Evolutionary conservation across 2,888 invertebrate genomes (phyloP).

Genomic region (Cephus nigrinus): DNA sequence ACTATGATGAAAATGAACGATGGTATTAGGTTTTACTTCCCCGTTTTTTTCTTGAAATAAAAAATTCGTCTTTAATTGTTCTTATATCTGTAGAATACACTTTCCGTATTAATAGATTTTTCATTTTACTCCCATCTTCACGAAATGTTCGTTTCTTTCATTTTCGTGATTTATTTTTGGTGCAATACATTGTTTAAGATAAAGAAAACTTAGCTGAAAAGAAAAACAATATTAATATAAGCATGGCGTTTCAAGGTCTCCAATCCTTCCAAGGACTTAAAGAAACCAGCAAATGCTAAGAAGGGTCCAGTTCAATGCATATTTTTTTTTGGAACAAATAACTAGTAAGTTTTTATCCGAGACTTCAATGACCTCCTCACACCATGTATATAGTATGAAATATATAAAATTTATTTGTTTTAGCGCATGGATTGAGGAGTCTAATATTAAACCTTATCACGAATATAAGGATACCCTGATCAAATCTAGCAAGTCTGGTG

Average conservation of each 20-base stretch:
- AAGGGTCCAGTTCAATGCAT: conserved; percentile 83
- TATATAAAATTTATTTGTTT: conserved; percentile 28
- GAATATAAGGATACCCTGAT: conserved; percentile 82
- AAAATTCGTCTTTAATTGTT: background rate
- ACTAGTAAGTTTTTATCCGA: conserved; percentile 81
- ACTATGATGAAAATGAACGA: background rate
- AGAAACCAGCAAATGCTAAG: conserved; percentile 78
- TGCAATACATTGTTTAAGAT: conserved; percentile 23
- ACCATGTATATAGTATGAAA: background rate
- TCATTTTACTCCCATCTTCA: background rate
- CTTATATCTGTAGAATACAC: background rate
- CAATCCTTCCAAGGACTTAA: conserved; percentile 80
- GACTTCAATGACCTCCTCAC: background rate
- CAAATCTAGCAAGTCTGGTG: conserved; percentile 79
- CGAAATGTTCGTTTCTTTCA: background rate
- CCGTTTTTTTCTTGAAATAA: background rate
- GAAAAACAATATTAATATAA: conserved; percentile 7
- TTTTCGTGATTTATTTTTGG: background rate
- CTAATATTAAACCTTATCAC: conserved; percentile 84
- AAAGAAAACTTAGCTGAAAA: background rate
- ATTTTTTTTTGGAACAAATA: conserved; percentile 94
- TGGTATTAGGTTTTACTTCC: background rate
- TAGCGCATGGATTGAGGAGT: conserved; percentile 92
- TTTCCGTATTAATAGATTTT: background rate
- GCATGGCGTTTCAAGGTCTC: conserved; percentile 76